These are phyloP conservation scores for Ditylenchus dipsaci DNA, from an alignment of 1,140 invertebrate species.

Conservation along the genomic window DNA sequence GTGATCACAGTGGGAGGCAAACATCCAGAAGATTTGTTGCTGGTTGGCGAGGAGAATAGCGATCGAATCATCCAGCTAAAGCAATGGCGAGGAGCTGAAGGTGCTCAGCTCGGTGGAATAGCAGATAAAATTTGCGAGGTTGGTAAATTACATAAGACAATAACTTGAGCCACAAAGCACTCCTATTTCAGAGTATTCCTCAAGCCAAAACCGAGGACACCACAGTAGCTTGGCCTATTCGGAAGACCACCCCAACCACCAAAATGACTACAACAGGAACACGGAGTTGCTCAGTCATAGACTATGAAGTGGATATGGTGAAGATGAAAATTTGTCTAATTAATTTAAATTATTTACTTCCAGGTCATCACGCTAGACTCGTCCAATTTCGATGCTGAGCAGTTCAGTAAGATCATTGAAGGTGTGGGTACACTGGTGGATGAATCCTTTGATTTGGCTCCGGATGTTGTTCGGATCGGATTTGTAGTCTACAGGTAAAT, in stretches of 20 bases:
- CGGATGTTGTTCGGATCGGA: constrained; percentile 54
- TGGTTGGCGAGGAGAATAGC: constrained; percentile 22
- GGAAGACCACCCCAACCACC: constrained; percentile 14
- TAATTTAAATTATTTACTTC: too few species aligned
- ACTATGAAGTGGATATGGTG: constrained; percentile 50
- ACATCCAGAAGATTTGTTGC: constrained; percentile 25
- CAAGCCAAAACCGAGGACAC: constrained; percentile 12
- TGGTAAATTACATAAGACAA: constrained; percentile 2
- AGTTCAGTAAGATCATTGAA: constrained; percentile 49
- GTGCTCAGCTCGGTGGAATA: constrained; percentile 43
- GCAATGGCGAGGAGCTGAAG: constrained; percentile 47
- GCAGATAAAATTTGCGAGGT: constrained; percentile 54
- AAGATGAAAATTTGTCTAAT: too few species aligned
- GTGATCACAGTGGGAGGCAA: constrained; percentile 42
- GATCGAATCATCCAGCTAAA: constrained; percentile 41
- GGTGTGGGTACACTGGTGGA: constrained; percentile 50
- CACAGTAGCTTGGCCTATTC: constrained; percentile 33
- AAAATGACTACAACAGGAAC: constrained; percentile 6
- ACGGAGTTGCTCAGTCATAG: constrained; percentile 28
- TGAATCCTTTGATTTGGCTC: constrained; percentile 56
- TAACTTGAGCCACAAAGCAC: background rate
- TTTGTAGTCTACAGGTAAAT: constrained; percentile 52
- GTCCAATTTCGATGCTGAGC: constrained; percentile 50
- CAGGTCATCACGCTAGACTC: constrained; percentile 53
- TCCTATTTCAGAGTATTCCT: constrained; percentile 17